Evolutionary conservation across 2,797 vertebrate genomes (phyloP), one percentile per base, ranked within the genome.

Genomic region (Coregonus ussuriensis): DNA sequence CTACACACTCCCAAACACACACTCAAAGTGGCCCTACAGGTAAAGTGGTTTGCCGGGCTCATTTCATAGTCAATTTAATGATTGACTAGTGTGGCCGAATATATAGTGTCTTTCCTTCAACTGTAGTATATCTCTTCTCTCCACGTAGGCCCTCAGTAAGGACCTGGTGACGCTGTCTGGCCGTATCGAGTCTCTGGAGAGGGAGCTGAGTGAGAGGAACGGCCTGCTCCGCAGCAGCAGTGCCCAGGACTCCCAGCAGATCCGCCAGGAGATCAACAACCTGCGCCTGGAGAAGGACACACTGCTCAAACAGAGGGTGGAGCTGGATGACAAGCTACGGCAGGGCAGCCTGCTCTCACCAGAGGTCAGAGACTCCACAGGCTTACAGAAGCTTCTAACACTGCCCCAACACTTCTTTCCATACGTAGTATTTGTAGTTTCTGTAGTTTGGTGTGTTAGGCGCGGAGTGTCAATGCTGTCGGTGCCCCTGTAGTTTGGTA

Each of bases 251-350:
- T 98, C 98, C 4, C 94, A 98, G 87, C 96, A 97, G 85, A 97
- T 99, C 86, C 95, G 98, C 0, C 93, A 97, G 79, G 98, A 99
- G 91, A 99, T 99, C 69, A 96, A 95, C 78, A 96, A 90, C 85
- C 94, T 99, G 79, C 95, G 98, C n/a, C 96, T 97, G 79, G 98
- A 99, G 88, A 99, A 99, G 91, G 98, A 99, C 81, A 95, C 93
- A 0, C 92, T 99, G 81, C 94, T 99, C 4, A 98, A 98, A 85
- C 97, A 99, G 82, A 93, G 97, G 77, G 94, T 96, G 77, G 98
- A 99, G 90, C 95, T 99, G 0, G 98, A 99, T 2, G 94, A 95
- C 86, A 99, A 99, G 83, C 94, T 99, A 77, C 91, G 97, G 14
- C 96, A 97, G 84, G 98, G 98, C 51, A 97, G 93, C 79, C 94